These are phyloP conservation scores for Xiphophorus birchmanni DNA, from an alignment of 2,797 vertebrate species.

Conservation along the genomic window DNA sequence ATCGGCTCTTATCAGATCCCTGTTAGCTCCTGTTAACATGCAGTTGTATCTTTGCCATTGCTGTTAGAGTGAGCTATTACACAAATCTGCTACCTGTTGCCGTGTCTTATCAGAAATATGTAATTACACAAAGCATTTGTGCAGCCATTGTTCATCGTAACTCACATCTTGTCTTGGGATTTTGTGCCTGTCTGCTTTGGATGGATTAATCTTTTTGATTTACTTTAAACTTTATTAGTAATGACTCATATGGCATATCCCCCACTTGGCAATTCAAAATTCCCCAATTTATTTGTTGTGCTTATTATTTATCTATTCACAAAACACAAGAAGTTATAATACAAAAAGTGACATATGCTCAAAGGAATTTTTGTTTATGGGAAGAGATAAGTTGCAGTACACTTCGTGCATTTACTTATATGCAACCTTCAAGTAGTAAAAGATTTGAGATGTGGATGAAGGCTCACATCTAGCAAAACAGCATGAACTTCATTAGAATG, in stretches of 20 bases:
- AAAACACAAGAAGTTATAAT: not conserved
- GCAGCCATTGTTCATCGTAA: constrained; percentile 41
- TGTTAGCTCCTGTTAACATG: constrained; percentile 23
- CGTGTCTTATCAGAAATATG: constrained; percentile 57
- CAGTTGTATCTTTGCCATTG: constrained; percentile 16
- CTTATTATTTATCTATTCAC: not conserved
- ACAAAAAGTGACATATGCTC: not conserved
- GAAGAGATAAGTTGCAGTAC: not conserved
- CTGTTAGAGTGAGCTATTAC: constrained; percentile 23
- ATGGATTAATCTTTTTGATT: constrained; percentile 44
- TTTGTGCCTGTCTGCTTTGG: constrained; percentile 42
- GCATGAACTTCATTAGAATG: not conserved
- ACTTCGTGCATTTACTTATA: not conserved
- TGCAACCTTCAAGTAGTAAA: not conserved
- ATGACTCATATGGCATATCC: constrained; percentile 12
- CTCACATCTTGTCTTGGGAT: constrained; percentile 25
- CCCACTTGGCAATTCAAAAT: not conserved
- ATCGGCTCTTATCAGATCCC: constrained; percentile 53
- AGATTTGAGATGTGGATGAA: not conserved
- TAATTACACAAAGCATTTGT: constrained; percentile 55
- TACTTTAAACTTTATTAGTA: constrained; percentile 26
- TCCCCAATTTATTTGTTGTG: not conserved
- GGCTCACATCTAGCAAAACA: not conserved
- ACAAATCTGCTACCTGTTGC: constrained; percentile 47
- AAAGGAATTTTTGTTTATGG: not conserved